A percentile compares a stretch with the other conserved stretches of the same genome.
These are phyloP conservation scores for Chionoecetes opilio DNA, from an alignment of 1,140 invertebrate genomes.

Conservation along the genomic window DNA sequence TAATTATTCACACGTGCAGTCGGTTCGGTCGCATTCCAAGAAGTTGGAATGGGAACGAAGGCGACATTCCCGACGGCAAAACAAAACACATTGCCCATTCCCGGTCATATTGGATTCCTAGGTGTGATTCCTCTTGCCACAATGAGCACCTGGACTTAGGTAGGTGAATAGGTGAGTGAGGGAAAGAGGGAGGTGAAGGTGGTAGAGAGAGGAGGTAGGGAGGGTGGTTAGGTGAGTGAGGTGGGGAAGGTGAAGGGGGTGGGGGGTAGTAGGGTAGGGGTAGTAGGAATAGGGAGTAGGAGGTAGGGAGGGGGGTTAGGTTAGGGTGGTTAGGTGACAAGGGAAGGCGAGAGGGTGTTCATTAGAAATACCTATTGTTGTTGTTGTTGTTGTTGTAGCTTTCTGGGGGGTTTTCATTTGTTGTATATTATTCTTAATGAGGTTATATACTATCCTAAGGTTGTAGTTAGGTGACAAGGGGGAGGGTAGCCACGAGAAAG, in stretches of 20 bases:
- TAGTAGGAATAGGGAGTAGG: not conserved
- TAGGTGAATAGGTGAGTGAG: not conserved
- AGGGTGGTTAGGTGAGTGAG: too few species aligned
- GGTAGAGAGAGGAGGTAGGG: not conserved
- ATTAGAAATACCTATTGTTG: not conserved
- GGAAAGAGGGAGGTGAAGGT: not conserved
- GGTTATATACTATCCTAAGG: not conserved
- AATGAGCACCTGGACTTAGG: constrained; percentile 15
- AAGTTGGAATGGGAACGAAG: not conserved
- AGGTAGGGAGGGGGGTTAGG: not conserved
- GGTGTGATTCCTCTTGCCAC: not conserved
- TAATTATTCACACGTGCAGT: not conserved
- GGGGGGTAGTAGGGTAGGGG: not conserved
- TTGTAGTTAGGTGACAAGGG: too few species aligned
- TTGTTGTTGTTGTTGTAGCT: not conserved
- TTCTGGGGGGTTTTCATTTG: too few species aligned
- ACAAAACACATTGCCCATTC: constrained; percentile 10
- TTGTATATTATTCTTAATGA: not conserved
- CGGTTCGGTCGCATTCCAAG: not conserved
- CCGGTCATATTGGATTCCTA: not conserved
- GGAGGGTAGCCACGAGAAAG: too few species aligned
- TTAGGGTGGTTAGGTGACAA: not conserved
- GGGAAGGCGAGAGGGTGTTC: not conserved
- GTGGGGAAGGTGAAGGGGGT: not conserved
- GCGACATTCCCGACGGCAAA: not conserved